Percentiles rank a stretch among this genome's conserved stretches.
These are phyloP conservation scores for Neofelis nebulosa DNA, from an alignment of 2,113 vertebrate genomes.

Conservation along the genomic window DNA sequence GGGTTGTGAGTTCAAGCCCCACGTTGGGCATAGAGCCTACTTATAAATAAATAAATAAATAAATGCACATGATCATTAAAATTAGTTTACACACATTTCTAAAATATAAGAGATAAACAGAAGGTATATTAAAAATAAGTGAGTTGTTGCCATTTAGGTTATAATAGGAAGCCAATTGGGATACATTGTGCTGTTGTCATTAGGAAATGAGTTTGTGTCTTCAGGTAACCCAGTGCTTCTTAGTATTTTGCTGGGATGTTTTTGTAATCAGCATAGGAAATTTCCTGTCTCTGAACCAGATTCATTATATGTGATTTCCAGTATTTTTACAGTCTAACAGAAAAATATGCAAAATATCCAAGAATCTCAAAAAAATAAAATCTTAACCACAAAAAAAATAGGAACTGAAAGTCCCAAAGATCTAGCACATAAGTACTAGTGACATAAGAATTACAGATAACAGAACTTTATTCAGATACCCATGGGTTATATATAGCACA, in stretches of 20 bases:
- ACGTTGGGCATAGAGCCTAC: background rate
- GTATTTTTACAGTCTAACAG: background rate
- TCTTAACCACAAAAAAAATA: background rate
- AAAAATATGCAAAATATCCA: slow-evolving; percentile 1
- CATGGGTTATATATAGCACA: background rate
- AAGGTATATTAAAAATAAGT: background rate
- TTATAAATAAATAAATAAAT: background rate
- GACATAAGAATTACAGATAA: background rate
- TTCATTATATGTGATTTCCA: slow-evolving; percentile 17
- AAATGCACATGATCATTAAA: background rate
- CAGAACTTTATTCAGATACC: background rate
- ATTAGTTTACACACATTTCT: background rate
- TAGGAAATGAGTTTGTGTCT: background rate
- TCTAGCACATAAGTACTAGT: background rate
- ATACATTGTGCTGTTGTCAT: background rate
- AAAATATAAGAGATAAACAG: background rate
- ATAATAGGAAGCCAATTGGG: background rate
- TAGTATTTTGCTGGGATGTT: slow-evolving; percentile 10
- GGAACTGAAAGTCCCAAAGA: background rate
- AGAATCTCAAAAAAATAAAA: slow-evolving; percentile 3
- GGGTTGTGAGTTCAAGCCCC: background rate
- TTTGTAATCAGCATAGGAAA: background rate
- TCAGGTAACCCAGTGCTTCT: background rate
- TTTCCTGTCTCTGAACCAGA: background rate
- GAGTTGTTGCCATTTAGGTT: background rate